These are phyloP conservation scores for Sardina pilchardus DNA, from an alignment of 2,113 vertebrate genomes.

Conservation along the genomic window DNA sequence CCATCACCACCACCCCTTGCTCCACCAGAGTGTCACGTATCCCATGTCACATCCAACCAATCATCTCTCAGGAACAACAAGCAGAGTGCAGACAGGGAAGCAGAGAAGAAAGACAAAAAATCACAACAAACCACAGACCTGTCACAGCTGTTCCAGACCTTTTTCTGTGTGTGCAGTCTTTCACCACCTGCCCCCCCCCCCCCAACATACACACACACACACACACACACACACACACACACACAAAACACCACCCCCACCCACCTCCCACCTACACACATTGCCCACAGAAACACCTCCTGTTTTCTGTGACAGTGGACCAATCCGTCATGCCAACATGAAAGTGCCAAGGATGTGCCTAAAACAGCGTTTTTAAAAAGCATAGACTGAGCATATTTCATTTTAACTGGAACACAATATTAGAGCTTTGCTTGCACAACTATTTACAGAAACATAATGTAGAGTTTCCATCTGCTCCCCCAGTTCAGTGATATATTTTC, in stretches of 20 bases:
- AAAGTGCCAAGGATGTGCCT: background rate
- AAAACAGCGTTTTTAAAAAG: constrained; percentile 13
- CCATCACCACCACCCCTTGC: background rate
- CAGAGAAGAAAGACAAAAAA: background rate
- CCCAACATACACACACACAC: background rate
- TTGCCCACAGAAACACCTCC: background rate
- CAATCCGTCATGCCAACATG: constrained; percentile 18
- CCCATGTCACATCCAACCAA: constrained; percentile 59
- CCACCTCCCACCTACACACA: background rate
- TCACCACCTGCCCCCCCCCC: background rate
- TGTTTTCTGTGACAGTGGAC: constrained; percentile 18
- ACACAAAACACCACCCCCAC: background rate
- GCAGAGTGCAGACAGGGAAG: constrained; percentile 42
- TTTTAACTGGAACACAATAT: constrained; percentile 20
- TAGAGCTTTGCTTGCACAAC: constrained; percentile 11
- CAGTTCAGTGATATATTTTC: constrained; percentile 11
- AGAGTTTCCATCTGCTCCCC: constrained; percentile 4
- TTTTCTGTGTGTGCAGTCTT: constrained; percentile 1
- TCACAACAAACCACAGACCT: constrained; percentile 37
- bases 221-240: background rate
- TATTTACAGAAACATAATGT: constrained; percentile 19
- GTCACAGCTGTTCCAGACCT: constrained; percentile 22
- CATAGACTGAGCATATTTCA: constrained; percentile 11
- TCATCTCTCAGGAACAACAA: constrained; percentile 54
- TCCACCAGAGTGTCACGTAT: constrained; percentile 57